Percentiles rank a stretch among this genome's conserved stretches.
phyloP scores from a whole-genome alignment of 2,888 invertebrate species.

The Drosophila diplacantha region DNA sequence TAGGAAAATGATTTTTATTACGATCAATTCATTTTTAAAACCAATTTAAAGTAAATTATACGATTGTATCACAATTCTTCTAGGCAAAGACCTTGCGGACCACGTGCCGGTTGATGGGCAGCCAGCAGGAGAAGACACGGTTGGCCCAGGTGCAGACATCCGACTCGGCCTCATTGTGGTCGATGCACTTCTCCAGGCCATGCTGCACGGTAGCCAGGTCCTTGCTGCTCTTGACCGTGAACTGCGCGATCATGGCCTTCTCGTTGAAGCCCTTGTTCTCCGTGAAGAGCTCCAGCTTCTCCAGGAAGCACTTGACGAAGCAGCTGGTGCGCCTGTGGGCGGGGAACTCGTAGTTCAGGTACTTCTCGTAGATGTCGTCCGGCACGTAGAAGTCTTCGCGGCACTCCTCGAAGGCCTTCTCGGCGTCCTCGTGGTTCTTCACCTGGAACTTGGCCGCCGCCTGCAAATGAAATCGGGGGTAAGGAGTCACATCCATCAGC shows the following conservation, averaged over 20 bases:
- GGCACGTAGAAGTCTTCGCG: conserved; percentile 66
- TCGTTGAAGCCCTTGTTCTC: conserved; percentile 69
- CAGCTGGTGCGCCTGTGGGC: conserved; percentile 74
- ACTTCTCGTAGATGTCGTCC: conserved; percentile 73
- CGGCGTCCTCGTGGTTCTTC: conserved; percentile 71
- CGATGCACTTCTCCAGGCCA: conserved; percentile 75
- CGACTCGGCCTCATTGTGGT: conserved; percentile 73
- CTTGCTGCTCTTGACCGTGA: conserved; percentile 58
- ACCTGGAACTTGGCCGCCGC: conserved; percentile 64
- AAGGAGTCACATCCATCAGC: conserved; percentile 19
- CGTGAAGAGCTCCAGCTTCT: conserved; percentile 74
- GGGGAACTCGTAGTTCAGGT: conserved; percentile 70
- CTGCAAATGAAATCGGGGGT: conserved; percentile 30
- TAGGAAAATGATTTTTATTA: conserved; percentile 2
- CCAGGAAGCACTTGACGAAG: conserved; percentile 76
- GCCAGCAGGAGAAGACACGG: conserved; percentile 75
- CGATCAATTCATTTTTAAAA: conserved; percentile 2
- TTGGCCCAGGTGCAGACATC: conserved; percentile 74
- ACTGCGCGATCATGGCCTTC: conserved; percentile 68
- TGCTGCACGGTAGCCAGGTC: conserved; percentile 63
- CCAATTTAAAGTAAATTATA: background rate
- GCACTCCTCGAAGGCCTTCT: conserved; percentile 71
- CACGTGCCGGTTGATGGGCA: conserved; percentile 70
- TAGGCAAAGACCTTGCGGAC: conserved; percentile 64
- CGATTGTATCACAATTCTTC: conserved; percentile 46